Evolutionary conservation across 2,888 invertebrate species (phyloP).

Genomic region (Hyles lineata): DNA sequence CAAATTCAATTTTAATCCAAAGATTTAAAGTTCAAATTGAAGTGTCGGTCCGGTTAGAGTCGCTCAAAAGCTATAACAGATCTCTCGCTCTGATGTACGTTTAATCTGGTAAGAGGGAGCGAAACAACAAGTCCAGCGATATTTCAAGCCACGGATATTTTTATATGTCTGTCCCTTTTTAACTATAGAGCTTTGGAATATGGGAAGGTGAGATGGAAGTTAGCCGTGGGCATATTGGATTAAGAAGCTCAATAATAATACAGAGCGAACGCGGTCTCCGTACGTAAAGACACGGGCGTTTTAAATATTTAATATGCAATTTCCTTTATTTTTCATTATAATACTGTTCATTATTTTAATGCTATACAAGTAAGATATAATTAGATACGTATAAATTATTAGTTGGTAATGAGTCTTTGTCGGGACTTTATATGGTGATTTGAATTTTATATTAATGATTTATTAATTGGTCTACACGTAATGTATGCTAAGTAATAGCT

Average conservation of each 20-base stretch:
- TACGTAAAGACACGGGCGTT: constrained; percentile 73
- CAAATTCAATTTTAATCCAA: constrained; percentile 39
- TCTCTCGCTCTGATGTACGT: constrained; percentile 69
- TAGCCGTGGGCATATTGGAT: constrained; percentile 63
- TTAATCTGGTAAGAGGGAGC: constrained; percentile 59
- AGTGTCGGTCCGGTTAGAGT: constrained; percentile 35
- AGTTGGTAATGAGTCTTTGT: constrained; percentile 53
- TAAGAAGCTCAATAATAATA: constrained; percentile 83
- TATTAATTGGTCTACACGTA: constrained; percentile 16
- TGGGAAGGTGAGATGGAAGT: constrained; percentile 60
- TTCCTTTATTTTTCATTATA: constrained; percentile 75
- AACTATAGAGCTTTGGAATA: constrained; percentile 47
- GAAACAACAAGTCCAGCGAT: constrained; percentile 61
- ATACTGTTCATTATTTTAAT: constrained; percentile 66
- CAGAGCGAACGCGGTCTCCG: constrained; percentile 79
- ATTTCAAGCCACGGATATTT: constrained; percentile 45
- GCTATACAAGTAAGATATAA: constrained; percentile 67
- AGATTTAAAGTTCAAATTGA: constrained; percentile 41
- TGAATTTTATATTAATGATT: constrained; percentile 42
- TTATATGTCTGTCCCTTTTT: constrained; percentile 56
- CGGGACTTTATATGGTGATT: constrained; percentile 48
- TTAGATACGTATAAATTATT: constrained; percentile 63
- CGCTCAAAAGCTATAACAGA: constrained; percentile 65
- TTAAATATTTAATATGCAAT: constrained; percentile 84
- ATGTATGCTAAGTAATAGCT: background rate